Conservation (phyloP, 2,888 invertebrate species). For the Megaustenia siamemsis region DNA sequence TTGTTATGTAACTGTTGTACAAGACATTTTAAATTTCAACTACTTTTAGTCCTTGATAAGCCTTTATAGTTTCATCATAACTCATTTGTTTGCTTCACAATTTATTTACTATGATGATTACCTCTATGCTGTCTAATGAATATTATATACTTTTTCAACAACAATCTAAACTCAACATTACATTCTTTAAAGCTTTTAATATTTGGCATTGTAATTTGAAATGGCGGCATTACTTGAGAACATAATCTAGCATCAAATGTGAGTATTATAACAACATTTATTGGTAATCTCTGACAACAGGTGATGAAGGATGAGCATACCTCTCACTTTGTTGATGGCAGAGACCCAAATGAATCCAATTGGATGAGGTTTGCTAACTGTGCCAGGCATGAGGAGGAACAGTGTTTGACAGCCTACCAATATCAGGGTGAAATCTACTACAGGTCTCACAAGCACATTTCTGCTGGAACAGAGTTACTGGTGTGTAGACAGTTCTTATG, state of each 20-base stretch:
- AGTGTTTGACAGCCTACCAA: constrained; percentile 57
- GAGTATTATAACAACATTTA: not conserved
- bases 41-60: too few relatives aligned
- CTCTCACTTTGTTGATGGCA: constrained; percentile 55
- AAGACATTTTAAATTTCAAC: too few relatives aligned
- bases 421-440: constrained; percentile 54
- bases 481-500: constrained; percentile 31
- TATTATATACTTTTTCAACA: too few relatives aligned
- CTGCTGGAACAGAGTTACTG: constrained; percentile 45
- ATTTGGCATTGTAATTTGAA: too few relatives aligned
- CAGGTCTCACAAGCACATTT: constrained; percentile 49
- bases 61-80: too few relatives aligned
- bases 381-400: constrained; percentile 54
- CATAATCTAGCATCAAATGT: not conserved
- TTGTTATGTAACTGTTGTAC: too few relatives aligned
- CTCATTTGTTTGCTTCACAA: too few relatives aligned
- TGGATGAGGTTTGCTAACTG: constrained; percentile 58
- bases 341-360: constrained; percentile 49
- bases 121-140: too few relatives aligned
- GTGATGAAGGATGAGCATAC: constrained; percentile 42
- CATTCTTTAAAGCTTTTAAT: too few relatives aligned
- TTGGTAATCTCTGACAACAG: constrained; percentile 11
- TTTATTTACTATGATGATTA: too few relatives aligned
- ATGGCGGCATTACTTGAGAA: not conserved
- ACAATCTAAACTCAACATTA: too few relatives aligned